Base-by-base conservation (phyloP, 2,888 invertebrate genomes). In the Platerodrilus igneus region DNA sequence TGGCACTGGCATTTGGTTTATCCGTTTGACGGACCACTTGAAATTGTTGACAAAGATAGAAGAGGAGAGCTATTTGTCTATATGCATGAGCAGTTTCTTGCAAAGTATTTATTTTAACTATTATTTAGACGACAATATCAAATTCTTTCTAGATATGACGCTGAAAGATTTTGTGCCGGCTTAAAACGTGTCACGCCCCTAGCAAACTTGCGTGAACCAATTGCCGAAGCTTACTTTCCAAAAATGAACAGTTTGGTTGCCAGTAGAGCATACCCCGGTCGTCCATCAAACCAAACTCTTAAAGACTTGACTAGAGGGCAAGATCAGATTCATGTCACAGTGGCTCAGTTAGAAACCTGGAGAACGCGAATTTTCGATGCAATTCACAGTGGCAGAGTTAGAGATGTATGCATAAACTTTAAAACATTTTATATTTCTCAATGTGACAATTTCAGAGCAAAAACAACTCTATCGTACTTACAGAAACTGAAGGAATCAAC, bases 1-100 rank as follows among this genome's bases (percentile, higher is more conserved):
- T 91, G 90, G 89, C 89, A 90, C 62, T 90, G 89, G 90, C 90
- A 91, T 66, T 73, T 90, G 51, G 88, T 90, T 2, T 90, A 89
- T 64, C 89, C 89, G 0, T 82, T 82, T 64, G 81, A 82, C 50
- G 77, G 81, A 0, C 67, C 76, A 0, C 52, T 53, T 26, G 66
- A 69, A 22, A 77, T 86, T 22, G 85, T 88, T 3, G 73, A 73
- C 30, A 87, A 88, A 60, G 82, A 87, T 60, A 75, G 86, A 35
- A 77, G 86, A 18, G 86, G 87, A 16, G 86, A 86, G 67, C 69
- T 87, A 0, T 87, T 87, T 67, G 86, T 77, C 61, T 86, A 84
- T 64, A 86, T 86, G 85, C 87, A 87, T 53, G 75, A 80, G 50
- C 82, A 82, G 58, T 69, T 80, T 37, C 58, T 77, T 42, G 76